phyloP scores from a whole-genome alignment of 2,888 invertebrate genomes.

The Prenolepis imparis region DNA sequence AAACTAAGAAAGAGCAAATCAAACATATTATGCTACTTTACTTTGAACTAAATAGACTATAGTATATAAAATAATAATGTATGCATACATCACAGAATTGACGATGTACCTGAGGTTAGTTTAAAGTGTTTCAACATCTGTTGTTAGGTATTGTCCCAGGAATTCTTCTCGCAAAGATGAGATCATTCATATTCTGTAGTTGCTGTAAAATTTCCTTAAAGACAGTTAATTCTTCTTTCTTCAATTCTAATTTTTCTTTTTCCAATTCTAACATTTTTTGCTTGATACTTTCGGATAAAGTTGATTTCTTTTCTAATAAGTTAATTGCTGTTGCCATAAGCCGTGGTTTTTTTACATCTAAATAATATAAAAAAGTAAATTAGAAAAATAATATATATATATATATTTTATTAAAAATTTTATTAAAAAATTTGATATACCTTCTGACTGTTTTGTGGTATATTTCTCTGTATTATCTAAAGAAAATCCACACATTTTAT shows the following conservation, averaged over 20 bases:
- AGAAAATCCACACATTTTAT: not conserved
- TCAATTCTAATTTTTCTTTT: not conserved
- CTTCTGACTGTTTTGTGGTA: slow-evolving; percentile 26
- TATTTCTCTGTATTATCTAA: not conserved
- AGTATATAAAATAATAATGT: slow-evolving; percentile 18
- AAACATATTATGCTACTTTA: no score
- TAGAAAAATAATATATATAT: not conserved
- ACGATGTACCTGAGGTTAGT: not conserved
- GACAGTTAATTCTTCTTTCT: not conserved
- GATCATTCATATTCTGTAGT: slow-evolving; percentile 16
- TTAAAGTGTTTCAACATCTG: not conserved
- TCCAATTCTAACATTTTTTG: not conserved
- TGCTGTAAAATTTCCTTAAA: not conserved
- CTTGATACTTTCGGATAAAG: not conserved
- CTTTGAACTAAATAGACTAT: not conserved
- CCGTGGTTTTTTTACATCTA: not conserved
- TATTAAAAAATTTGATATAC: not conserved
- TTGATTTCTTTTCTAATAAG: not conserved
- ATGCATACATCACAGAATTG: slow-evolving; percentile 12
- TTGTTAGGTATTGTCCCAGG: not conserved
- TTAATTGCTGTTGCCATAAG: not conserved
- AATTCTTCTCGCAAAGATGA: slow-evolving; percentile 18
- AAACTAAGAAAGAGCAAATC: no score
- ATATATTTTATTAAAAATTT: not conserved
- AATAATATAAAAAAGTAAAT: slow-evolving; percentile 15